Evolutionary conservation across 1,140 invertebrate species (phyloP).

Genomic region (Drosophila athabasca): DNA sequence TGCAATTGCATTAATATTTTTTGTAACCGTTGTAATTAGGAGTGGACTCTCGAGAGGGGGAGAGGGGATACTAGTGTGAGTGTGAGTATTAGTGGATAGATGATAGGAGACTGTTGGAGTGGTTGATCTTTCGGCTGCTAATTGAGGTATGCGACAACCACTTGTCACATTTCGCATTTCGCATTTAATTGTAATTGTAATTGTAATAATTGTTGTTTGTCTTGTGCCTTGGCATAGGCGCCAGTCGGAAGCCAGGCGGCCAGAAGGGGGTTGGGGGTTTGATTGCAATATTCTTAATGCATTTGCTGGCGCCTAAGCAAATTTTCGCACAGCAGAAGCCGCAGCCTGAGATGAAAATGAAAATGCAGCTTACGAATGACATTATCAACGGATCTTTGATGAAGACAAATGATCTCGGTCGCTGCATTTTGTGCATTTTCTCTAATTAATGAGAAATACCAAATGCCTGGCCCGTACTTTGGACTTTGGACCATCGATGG

Average conservation of each 20-base stretch:
- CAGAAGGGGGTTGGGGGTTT: neutral
- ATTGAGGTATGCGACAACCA: conserved; percentile 78
- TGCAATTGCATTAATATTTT: conserved; percentile 57
- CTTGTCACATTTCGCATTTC: conserved; percentile 74
- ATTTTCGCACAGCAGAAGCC: conserved; percentile 22
- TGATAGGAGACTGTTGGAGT: neutral
- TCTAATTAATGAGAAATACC: conserved; percentile 71
- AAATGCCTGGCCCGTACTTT: conserved; percentile 25
- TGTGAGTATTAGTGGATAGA: conserved; percentile 2
- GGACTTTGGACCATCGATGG: conserved; percentile 60
- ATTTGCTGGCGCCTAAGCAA: conserved; percentile 73
- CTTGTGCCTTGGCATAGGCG: conserved; percentile 69
- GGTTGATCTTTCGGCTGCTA: conserved; percentile 54
- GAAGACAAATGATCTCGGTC: conserved; percentile 70
- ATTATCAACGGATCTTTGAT: conserved; percentile 74
- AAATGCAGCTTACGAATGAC: conserved; percentile 51
- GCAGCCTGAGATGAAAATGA: conserved; percentile 29
- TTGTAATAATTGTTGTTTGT: conserved; percentile 31
- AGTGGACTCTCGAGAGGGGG: conserved; percentile 5
- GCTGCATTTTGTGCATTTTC: conserved; percentile 44
- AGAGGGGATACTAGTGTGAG: neutral
- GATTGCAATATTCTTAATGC: conserved; percentile 51
- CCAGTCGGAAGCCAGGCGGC: conserved; percentile 34
- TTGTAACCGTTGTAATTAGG: conserved; percentile 67
- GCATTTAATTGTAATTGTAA: conserved; percentile 52